Conservation (phyloP, 2,113 vertebrate species). For the Garra rufa region DNA sequence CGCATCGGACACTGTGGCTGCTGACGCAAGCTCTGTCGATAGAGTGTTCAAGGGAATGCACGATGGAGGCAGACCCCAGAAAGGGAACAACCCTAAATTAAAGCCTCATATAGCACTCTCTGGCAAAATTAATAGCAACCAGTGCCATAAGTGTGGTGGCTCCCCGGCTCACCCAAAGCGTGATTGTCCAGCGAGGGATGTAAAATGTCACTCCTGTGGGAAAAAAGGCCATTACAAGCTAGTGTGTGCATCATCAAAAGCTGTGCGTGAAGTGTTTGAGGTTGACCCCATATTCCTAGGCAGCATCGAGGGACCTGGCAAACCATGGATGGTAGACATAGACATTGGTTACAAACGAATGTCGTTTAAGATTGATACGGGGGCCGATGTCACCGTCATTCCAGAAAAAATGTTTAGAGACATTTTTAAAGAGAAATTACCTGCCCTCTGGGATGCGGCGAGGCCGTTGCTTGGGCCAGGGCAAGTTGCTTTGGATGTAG, state of each 20-base stretch:
- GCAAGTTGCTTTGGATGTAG: neutral
- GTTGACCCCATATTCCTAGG: neutral
- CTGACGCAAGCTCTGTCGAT: neutral
- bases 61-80: neutral
- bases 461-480: neutral
- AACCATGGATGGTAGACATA: neutral
- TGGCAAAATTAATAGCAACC: too few relatives aligned
- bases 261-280: neutral
- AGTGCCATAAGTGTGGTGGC: too few relatives aligned
- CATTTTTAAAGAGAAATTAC: too few relatives aligned
- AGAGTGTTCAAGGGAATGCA: neutral
- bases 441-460: too few relatives aligned
- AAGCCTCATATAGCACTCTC: too few relatives aligned
- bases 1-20: neutral
- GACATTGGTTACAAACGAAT: too few relatives aligned
- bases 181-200: neutral
- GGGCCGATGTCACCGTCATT: too few relatives aligned
- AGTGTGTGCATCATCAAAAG: neutral
- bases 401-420: too few relatives aligned
- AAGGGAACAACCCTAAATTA: neutral
- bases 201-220: constrained; percentile 1
- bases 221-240: neutral
- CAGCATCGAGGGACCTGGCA: neutral
- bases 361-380: too few relatives aligned
- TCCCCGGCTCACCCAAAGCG: neutral